phyloP scores from a whole-genome alignment of 2,797 vertebrate species.

The Pangasius macronema region DNA sequence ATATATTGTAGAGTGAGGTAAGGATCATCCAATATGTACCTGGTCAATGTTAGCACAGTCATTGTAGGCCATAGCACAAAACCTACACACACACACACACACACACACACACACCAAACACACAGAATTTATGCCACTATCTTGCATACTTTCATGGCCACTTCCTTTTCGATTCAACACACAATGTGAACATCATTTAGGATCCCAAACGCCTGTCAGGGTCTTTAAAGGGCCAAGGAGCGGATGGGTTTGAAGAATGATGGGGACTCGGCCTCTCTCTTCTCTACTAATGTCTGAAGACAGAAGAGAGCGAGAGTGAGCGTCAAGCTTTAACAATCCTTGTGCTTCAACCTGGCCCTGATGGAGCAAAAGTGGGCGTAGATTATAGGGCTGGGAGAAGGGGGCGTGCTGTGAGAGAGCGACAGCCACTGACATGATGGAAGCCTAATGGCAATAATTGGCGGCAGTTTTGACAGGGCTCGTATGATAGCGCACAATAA shows the following conservation, averaged over 20 bases:
- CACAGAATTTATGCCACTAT: slow-evolving; percentile 41
- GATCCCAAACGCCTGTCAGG: slow-evolving; percentile 52
- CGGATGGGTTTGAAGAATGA: slow-evolving; percentile 48
- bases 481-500: slow-evolving; percentile 95
- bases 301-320: slow-evolving; percentile 48
- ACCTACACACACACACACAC: slow-evolving; percentile 18
- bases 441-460: slow-evolving; percentile 99
- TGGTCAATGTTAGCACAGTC: neutral
- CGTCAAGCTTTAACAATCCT: slow-evolving; percentile 71
- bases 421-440: slow-evolving; percentile 97
- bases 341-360: slow-evolving; percentile 69
- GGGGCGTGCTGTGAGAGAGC: slow-evolving; percentile 80
- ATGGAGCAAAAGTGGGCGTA: slow-evolving; percentile 95
- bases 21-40: neutral
- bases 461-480: slow-evolving; percentile 96
- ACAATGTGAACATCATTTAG: slow-evolving; percentile 59
- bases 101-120: slow-evolving; percentile 22
- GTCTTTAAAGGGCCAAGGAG: slow-evolving; percentile 55
- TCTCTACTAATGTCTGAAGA: slow-evolving; percentile 48
- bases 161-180: slow-evolving; percentile 63
- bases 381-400: slow-evolving; percentile 94
- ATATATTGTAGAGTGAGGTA: neutral
- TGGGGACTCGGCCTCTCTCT: slow-evolving; percentile 45
- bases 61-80: neutral
- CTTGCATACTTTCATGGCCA: slow-evolving; percentile 58